A percentile compares a stretch with the other conserved stretches of the same genome.
phyloP scores from a whole-genome alignment of 2,888 invertebrate species.

The Serrognathus titanus region DNA sequence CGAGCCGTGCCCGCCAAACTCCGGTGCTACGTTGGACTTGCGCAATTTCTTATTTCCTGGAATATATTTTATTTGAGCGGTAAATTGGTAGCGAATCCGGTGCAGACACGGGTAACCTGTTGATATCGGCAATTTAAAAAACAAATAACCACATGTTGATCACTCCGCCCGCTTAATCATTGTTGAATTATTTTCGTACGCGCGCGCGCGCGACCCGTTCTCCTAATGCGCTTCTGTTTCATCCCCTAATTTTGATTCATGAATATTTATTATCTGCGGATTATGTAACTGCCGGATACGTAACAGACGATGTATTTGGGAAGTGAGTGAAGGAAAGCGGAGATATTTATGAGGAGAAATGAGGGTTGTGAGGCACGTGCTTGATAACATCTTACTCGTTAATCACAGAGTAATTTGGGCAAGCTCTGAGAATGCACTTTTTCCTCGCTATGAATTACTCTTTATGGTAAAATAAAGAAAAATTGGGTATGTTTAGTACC shows the following conservation, averaged over 20 bases:
- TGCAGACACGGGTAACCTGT: slow-evolving; percentile 29
- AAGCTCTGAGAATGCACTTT: too few species aligned
- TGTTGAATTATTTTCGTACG: slow-evolving; percentile 12
- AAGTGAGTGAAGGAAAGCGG: too few species aligned
- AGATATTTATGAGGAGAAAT: too few species aligned
- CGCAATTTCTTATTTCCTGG: slow-evolving; percentile 26
- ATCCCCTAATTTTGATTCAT: slow-evolving; percentile 13
- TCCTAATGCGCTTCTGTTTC: slow-evolving; percentile 14
- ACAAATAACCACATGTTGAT: slow-evolving; percentile 39
- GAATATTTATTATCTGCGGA: slow-evolving; percentile 17
- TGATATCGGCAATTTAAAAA: slow-evolving; percentile 36
- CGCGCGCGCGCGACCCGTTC: slow-evolving; percentile 1
- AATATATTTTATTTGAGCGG: slow-evolving; percentile 34
- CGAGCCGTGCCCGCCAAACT: slow-evolving; percentile 8
- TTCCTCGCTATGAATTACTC: too few species aligned
- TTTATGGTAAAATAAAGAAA: too few species aligned
- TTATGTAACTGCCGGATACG: slow-evolving; percentile 7
- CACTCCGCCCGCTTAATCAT: slow-evolving; percentile 15
- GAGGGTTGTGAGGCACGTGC: too few species aligned
- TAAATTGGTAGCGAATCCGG: slow-evolving; percentile 25
- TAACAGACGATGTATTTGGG: not conserved
- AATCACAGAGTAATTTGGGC: too few species aligned
- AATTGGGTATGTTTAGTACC: too few species aligned
- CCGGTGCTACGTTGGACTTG: slow-evolving; percentile 12
- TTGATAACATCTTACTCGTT: too few species aligned